Percentiles rank a stretch among this genome's conserved stretches.
Evolutionary conservation across 1,140 invertebrate species (phyloP).

Genomic region (Trinorchestia longiramus): DNA sequence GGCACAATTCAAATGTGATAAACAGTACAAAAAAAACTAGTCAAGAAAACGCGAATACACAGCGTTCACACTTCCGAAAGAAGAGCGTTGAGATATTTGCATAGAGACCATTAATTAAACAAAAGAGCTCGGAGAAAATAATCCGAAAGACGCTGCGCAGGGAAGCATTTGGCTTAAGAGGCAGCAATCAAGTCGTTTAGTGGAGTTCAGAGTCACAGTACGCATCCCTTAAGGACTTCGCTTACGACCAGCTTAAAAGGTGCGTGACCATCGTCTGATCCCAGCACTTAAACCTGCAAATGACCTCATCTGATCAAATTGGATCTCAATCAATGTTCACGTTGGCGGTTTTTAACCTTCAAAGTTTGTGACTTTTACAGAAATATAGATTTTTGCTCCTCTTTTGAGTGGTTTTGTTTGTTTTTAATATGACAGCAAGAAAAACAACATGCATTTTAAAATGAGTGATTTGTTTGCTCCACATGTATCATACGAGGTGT

Average conservation of each 20-base stretch:
- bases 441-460: no score
- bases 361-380: background rate
- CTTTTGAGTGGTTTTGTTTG: background rate
- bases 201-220: background rate
- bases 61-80: background rate
- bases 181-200: constrained; percentile 44
- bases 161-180: constrained; percentile 17
- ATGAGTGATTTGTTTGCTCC: no score
- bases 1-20: background rate
- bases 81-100: background rate
- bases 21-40: background rate
- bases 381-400: background rate
- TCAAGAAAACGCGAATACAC: background rate
- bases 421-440: no score
- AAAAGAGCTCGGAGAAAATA: background rate
- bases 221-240: background rate
- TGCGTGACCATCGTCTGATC: background rate
- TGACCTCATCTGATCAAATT: constrained; percentile 30
- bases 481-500: no score
- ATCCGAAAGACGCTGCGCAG: background rate
- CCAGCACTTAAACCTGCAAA: background rate
- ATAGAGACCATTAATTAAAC: background rate
- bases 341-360: background rate
- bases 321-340: background rate
- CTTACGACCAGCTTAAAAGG: constrained; percentile 24